phyloP scores from a whole-genome alignment of 2,797 vertebrate species.

The Rhinatrema bivittatum region DNA sequence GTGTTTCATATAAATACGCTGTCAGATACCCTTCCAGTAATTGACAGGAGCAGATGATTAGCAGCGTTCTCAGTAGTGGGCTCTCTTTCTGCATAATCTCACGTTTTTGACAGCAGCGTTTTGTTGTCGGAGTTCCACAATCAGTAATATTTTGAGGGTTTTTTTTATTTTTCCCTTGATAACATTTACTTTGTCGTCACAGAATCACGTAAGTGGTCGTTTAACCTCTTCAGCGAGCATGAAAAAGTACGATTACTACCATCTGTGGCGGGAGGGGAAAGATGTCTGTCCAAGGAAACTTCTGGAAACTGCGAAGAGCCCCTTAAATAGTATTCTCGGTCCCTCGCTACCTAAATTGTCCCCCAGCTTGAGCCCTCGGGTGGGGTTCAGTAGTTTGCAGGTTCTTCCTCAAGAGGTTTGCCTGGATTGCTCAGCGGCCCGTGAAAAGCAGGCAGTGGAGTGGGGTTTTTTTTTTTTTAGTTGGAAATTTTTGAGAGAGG shows the following conservation, averaged over 20 bases:
- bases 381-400: no score
- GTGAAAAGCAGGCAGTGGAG: no score
- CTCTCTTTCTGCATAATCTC: slow-evolving; percentile 81
- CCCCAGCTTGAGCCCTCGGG: no score
- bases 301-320: no score
- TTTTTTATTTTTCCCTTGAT: slow-evolving; percentile 38
- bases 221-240: slow-evolving; percentile 43
- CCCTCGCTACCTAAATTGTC: no score
- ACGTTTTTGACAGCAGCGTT: slow-evolving; percentile 64
- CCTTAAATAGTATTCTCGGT: no score
- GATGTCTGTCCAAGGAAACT: slow-evolving; percentile 34
- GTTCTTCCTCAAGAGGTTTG: no score
- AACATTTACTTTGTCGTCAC: slow-evolving; percentile 61
- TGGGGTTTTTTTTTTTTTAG: no score
- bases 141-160: slow-evolving; percentile 52
- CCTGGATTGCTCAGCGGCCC: no score
- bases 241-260: slow-evolving; percentile 28
- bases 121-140: slow-evolving; percentile 58
- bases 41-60: slow-evolving; percentile 91
- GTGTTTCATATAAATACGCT: slow-evolving; percentile 84
- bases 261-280: slow-evolving; percentile 17
- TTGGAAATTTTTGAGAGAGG: no score
- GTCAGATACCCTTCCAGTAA: slow-evolving; percentile 85
- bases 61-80: slow-evolving; percentile 73
- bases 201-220: slow-evolving; percentile 67